Percentiles rank a stretch among this genome's conserved stretches.
Conservation (phyloP, 2,888 invertebrate species). For the Catotricha subobsoleta region DNA sequence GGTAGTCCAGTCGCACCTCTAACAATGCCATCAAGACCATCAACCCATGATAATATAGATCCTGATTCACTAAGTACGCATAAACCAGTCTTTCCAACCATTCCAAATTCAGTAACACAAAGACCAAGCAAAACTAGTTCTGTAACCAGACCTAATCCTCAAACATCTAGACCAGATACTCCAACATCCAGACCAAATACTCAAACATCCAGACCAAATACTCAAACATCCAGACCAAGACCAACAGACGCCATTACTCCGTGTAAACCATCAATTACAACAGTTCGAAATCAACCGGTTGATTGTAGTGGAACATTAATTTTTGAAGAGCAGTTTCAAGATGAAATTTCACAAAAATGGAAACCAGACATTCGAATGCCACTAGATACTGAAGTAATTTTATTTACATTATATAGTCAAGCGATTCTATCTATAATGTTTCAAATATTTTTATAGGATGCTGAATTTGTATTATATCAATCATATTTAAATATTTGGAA, state of each 20-base stretch:
- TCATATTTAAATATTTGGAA: conserved; percentile 21
- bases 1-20: too few relatives aligned
- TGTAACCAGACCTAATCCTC: too few relatives aligned
- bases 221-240: conserved; percentile 16
- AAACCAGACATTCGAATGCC: conserved; percentile 38
- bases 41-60: too few relatives aligned
- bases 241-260: too few relatives aligned
- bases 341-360: not conserved
- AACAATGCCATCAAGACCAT: too few relatives aligned
- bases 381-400: conserved; percentile 27
- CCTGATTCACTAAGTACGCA: too few relatives aligned
- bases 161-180: not conserved
- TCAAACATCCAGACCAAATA: not conserved
- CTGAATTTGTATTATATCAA: conserved; percentile 31
- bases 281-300: not conserved
- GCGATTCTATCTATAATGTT: not conserved
- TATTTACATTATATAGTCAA: not conserved
- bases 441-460: conserved; percentile 21
- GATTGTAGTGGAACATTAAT: conserved; percentile 4
- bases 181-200: not conserved
- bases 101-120: not conserved
- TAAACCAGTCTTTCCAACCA: too few relatives aligned
- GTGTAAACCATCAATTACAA: conserved; percentile 8
- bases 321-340: conserved; percentile 5
- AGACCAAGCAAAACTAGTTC: not conserved